These are phyloP conservation scores for Polydrusus tereticollis DNA, from an alignment of 2,888 invertebrate genomes.

Conservation along the genomic window DNA sequence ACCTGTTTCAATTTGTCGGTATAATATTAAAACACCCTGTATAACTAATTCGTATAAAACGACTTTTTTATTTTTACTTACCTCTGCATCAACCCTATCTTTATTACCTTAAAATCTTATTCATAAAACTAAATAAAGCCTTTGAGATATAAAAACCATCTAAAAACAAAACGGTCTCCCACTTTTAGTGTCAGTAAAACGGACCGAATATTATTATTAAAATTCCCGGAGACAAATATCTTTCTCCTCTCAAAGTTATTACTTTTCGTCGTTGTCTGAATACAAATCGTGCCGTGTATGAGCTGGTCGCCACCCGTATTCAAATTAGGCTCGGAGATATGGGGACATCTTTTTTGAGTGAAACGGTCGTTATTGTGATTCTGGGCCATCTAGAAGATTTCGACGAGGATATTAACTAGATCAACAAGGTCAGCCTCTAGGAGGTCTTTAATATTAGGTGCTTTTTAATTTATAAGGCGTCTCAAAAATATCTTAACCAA, in stretches of 20 bases:
- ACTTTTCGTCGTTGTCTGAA: slow-evolving; percentile 22
- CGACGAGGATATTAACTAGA: neutral
- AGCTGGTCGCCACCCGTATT: slow-evolving; percentile 31
- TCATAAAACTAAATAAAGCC: slow-evolving; percentile 16
- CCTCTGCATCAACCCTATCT: no score
- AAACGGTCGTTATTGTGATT: neutral
- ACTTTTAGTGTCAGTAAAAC: slow-evolving; percentile 43
- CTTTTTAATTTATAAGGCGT: no score
- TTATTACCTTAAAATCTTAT: slow-evolving; percentile 1
- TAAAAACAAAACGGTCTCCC: slow-evolving; percentile 26
- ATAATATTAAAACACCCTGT: no score
- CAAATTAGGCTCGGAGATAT: slow-evolving; percentile 27
- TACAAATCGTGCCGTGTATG: slow-evolving; percentile 30
- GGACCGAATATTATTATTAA: slow-evolving; percentile 36
- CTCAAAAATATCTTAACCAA: no score
- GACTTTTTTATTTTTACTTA: no score
- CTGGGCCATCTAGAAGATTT: slow-evolving; percentile 5
- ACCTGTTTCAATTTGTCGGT: no score
- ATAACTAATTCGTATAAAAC: no score
- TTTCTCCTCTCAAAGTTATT: slow-evolving; percentile 22
- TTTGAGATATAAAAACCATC: neutral
- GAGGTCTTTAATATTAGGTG: no score
- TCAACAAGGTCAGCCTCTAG: no score
- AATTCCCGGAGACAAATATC: slow-evolving; percentile 37
- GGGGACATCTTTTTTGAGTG: slow-evolving; percentile 30